Conservation (phyloP, 2,797 vertebrate species). For the Sardinella longiceps region DNA sequence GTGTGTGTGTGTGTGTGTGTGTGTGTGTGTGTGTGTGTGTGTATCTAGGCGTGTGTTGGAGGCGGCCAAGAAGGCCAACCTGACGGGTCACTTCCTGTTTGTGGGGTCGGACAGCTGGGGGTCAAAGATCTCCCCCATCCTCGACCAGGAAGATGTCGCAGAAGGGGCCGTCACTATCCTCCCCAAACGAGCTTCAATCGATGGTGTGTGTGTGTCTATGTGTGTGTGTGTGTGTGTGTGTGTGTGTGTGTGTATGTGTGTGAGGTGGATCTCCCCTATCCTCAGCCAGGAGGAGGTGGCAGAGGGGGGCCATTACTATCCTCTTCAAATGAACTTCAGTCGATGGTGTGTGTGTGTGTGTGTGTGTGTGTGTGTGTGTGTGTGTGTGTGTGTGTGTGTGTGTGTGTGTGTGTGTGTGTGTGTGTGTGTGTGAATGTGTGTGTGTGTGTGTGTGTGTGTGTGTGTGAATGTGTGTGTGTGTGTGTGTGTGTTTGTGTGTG, state of each 20-base stretch:
- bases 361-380: too few species aligned
- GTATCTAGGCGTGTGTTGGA: conserved; percentile 82
- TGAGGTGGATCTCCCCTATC: too few species aligned
- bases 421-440: too few species aligned
- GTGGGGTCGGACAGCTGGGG: conserved; percentile 95
- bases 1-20: not conserved
- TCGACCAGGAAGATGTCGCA: conserved; percentile 85
- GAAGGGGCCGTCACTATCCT: conserved; percentile 89
- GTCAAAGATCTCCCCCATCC: conserved; percentile 84
- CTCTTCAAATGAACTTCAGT: too few species aligned
- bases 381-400: too few species aligned
- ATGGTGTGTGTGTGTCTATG: conserved; percentile 68
- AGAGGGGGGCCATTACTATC: too few species aligned
- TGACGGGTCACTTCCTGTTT: conserved; percentile 91
- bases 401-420: too few species aligned
- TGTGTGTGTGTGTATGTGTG: not conserved
- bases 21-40: not conserved
- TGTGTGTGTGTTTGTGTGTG: too few species aligned
- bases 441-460: too few species aligned
- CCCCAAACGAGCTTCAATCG: conserved; percentile 89
- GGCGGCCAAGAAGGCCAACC: conserved; percentile 81
- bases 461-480: too few species aligned
- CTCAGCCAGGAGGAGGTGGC: too few species aligned
- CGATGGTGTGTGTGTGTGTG: too few species aligned
- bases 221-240: not conserved